Base-by-base conservation (phyloP, 2,113 vertebrate genomes). In the Uria aalge region DNA sequence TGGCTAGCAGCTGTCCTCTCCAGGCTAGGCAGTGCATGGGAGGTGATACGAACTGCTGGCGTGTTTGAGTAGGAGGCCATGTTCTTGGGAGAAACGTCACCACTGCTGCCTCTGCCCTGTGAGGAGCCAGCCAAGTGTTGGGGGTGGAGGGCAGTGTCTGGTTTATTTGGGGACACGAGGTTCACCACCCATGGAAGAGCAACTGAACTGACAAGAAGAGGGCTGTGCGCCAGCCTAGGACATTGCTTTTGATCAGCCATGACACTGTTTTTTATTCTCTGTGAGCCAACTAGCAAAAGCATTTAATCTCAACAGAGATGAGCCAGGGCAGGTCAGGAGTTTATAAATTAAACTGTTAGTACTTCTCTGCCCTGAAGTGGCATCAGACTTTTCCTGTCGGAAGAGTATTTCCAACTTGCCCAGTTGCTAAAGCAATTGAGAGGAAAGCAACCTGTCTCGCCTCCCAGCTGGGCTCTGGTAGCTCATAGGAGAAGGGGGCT, bases 1-100 rank as follows among this genome's bases (percentile, higher is more conserved):
- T n/a, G 68, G 52, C 26, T 26, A 59, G 8, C 26, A 52, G 20
- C 53, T 56, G 16, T 55, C 27, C 47, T 57, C 48, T 68, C 15
- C 38, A 71, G 27, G 64, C 36, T 41, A 22, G 27, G 43, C n/a
- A 19, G 19, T 1, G 1, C 6, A 1, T 11, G 24, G 8, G 26
- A 36, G 47, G 0, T 4, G 48, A 27, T 5, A 27, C 0, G 2
- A 55, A 27, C 24, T 48, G 41, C 32, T 1, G 3, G 11, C 3
- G 5, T 13, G n/a, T 53, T 67, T 30, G 34, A 88, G 30, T 34
- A 43, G 72, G 22, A 17, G 29, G 29, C 19, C 9, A 0, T 3
- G 7, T 34, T 69, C 50, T 15, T 27, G 19, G 52, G 40, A 86
- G 34, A 48, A 73, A 32, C 0, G 0, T 72, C 64, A 5, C 21